phyloP scores from a whole-genome alignment of 2,888 invertebrate genomes.

The Encarsia formosa region DNA sequence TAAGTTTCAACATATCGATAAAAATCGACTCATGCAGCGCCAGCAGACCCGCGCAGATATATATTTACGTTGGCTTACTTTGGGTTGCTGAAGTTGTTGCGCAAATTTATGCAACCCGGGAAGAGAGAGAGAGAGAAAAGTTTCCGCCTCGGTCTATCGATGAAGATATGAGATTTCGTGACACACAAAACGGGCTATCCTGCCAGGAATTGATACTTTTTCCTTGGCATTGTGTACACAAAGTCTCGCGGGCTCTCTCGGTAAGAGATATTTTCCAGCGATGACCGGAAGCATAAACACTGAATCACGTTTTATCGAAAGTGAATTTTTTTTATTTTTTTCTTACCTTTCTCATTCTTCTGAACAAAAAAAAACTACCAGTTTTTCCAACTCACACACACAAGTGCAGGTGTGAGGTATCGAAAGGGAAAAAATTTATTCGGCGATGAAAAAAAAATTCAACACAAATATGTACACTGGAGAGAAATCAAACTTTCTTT shows the following conservation, averaged over 20 bases:
- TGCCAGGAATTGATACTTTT: too few relatives aligned
- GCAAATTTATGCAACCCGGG: constrained; percentile 13
- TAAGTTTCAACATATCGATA: constrained; percentile 20
- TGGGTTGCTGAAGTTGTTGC: constrained; percentile 10
- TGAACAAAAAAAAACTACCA: too few relatives aligned
- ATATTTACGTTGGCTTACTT: constrained; percentile 6
- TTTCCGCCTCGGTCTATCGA: constrained; percentile 7
- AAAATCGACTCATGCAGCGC: constrained; percentile 10
- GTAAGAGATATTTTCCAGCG: constrained; percentile 15
- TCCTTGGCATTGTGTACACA: too few relatives aligned
- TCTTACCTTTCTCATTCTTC: too few relatives aligned
- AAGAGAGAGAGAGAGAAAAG: too few relatives aligned
- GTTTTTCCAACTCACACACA: too few relatives aligned
- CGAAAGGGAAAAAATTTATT: too few relatives aligned
- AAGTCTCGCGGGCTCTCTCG: not conserved
- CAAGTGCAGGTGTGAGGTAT: too few relatives aligned
- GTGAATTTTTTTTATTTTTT: constrained; percentile 16
- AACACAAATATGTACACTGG: too few relatives aligned
- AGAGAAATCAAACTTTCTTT: too few relatives aligned
- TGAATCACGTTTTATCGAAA: constrained; percentile 20
- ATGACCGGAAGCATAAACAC: constrained; percentile 24
- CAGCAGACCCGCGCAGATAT: not conserved
- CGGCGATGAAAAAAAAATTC: too few relatives aligned
- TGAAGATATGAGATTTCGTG: constrained; percentile 22
- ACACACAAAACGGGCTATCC: constrained; percentile 12